A percentile compares a stretch with the other conserved stretches of the same genome.
Evolutionary conservation across 2,797 vertebrate species (phyloP).

Genomic region (Coregonus ussuriensis): DNA sequence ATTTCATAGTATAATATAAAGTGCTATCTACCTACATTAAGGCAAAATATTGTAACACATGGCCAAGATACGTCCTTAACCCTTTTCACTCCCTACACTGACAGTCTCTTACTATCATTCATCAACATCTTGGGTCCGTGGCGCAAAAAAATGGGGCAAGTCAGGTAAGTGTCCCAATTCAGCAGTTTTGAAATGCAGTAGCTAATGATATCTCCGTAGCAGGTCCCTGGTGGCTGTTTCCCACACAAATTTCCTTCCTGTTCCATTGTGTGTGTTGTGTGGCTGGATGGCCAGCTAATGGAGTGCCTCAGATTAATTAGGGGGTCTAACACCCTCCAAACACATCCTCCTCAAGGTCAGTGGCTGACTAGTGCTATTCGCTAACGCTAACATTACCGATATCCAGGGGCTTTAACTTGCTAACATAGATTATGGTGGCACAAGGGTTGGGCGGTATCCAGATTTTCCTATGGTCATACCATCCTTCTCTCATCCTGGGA

Average conservation of each 20-base stretch:
- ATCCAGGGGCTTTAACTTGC: constrained; percentile 66
- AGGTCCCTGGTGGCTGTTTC: constrained; percentile 62
- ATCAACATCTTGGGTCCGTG: constrained; percentile 75
- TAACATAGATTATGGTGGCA: not conserved
- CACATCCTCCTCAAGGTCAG: constrained; percentile 75
- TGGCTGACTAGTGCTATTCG: constrained; percentile 20
- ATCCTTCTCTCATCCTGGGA: too few relatives aligned
- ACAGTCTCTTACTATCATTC: constrained; percentile 71
- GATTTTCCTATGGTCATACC: too few relatives aligned
- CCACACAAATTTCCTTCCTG: constrained; percentile 66
- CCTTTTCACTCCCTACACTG: constrained; percentile 65
- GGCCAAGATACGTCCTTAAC: constrained; percentile 67
- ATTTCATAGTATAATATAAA: constrained; percentile 7
- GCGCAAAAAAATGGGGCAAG: constrained; percentile 76
- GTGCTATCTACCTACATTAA: constrained; percentile 21
- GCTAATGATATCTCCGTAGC: constrained; percentile 74
- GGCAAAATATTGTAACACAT: constrained; percentile 36
- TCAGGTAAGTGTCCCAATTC: constrained; percentile 80
- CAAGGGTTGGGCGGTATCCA: too few relatives aligned
- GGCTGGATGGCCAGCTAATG: constrained; percentile 80
- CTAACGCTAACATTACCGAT: constrained; percentile 71
- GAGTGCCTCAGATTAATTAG: constrained; percentile 81
- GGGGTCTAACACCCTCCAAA: constrained; percentile 73
- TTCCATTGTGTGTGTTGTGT: constrained; percentile 67
- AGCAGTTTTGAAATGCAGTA: constrained; percentile 79